Conservation (phyloP, 2,888 invertebrate species). For the Xestia ashworthii region DNA sequence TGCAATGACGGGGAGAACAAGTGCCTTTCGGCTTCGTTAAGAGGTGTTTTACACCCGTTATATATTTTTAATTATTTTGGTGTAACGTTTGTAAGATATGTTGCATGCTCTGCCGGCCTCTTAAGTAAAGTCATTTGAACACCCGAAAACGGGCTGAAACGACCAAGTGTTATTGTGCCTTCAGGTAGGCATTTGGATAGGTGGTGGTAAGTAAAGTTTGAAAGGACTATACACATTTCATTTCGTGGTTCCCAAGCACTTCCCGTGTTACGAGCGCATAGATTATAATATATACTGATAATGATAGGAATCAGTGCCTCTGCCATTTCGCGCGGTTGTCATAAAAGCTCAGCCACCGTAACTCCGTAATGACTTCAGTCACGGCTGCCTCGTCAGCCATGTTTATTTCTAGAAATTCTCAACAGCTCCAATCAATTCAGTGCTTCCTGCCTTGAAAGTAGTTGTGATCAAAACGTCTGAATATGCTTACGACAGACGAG, state of each 20-base stretch:
- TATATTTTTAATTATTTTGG: no score
- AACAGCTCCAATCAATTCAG: constrained; percentile 37
- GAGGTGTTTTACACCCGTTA: no score
- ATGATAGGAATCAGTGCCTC: constrained; percentile 67
- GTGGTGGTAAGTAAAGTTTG: background rate
- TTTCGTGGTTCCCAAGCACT: constrained; percentile 56
- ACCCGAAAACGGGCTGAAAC: background rate
- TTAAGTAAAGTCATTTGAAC: background rate
- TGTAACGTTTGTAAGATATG: no score
- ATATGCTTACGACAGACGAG: background rate
- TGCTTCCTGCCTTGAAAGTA: constrained; percentile 45
- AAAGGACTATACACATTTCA: constrained; percentile 42
- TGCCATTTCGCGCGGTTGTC: constrained; percentile 69
- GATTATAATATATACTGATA: constrained; percentile 66
- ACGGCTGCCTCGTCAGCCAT: constrained; percentile 31
- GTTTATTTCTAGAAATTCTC: constrained; percentile 41
- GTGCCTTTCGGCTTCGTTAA: no score
- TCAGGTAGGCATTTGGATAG: background rate
- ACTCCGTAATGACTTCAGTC: constrained; percentile 45
- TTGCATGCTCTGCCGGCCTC: no score
- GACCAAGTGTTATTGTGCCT: background rate
- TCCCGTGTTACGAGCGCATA: constrained; percentile 61
- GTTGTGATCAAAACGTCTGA: constrained; percentile 14
- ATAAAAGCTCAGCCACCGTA: constrained; percentile 65
- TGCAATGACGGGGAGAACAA: no score